Conservation (phyloP, 1,140 invertebrate genomes). For the Cotesia chilonis region DNA sequence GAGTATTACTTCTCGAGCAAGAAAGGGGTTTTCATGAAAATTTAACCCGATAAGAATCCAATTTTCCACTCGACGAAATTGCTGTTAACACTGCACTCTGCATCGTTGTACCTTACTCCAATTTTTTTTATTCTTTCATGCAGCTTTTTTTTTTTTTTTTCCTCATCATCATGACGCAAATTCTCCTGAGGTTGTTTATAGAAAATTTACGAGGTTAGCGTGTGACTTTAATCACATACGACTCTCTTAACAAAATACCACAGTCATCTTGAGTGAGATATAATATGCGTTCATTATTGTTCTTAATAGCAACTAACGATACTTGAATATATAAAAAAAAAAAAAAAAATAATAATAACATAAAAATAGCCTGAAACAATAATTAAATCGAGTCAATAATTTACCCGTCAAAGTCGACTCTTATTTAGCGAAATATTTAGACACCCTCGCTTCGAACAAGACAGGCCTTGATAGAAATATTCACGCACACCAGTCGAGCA, state of each 20-base stretch:
- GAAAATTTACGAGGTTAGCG: conserved; percentile 13
- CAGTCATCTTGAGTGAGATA: conserved; percentile 10
- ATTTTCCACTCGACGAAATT: conserved; percentile 34
- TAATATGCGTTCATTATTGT: not conserved
- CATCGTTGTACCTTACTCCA: not conserved
- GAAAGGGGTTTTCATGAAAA: conserved; percentile 18
- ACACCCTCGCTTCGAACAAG: too few species aligned
- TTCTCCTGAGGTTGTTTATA: conserved; percentile 11
- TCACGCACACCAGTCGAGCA: conserved; percentile 7
- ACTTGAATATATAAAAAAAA: not conserved
- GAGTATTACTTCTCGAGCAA: not conserved
- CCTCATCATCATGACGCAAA: conserved; percentile 10
- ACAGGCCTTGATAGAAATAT: not conserved
- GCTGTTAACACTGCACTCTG: not conserved
- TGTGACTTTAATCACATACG: conserved; percentile 7
- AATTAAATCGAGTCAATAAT: too few species aligned
- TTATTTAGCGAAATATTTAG: too few species aligned
- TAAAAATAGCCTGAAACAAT: too few species aligned
- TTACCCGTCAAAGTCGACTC: too few species aligned
- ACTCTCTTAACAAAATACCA: conserved; percentile 1
- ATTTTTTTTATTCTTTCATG: not conserved
- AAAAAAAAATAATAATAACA: not conserved
- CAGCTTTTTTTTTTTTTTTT: conserved; percentile 6
- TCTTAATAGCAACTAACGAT: not conserved
- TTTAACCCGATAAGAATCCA: conserved; percentile 14